These are phyloP conservation scores for Pelobates cultripes DNA, from an alignment of 2,797 vertebrate species.

Conservation along the genomic window DNA sequence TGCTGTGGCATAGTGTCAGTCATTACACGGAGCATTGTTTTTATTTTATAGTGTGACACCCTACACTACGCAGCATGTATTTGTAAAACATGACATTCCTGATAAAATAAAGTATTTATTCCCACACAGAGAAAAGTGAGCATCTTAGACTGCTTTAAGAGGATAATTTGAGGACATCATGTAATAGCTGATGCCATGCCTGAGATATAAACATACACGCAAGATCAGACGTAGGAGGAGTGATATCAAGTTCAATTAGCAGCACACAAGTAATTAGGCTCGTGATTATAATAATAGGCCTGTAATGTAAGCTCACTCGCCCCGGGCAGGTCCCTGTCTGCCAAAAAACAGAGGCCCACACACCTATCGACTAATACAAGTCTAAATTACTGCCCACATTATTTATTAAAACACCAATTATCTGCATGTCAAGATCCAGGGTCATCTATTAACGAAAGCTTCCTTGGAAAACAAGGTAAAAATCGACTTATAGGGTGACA, in stretches of 20 bases:
- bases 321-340: constrained; percentile 14
- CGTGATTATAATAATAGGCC: constrained; percentile 40
- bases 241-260: constrained; percentile 50
- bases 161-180: constrained; percentile 16
- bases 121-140: constrained; percentile 1
- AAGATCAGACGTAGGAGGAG: constrained; percentile 13
- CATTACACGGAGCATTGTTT: too few species aligned
- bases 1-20: too few species aligned
- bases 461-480: not conserved
- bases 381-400: constrained; percentile 14
- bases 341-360: constrained; percentile 35
- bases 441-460: not conserved
- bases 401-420: constrained; percentile 10
- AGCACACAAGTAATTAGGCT: constrained; percentile 44
- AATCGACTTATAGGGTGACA: too few species aligned
- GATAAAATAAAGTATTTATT: too few species aligned
- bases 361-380: constrained; percentile 1
- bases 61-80: too few species aligned
- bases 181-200: constrained; percentile 20
- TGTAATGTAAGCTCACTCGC: constrained; percentile 32
- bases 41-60: too few species aligned
- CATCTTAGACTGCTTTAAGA: constrained; percentile 29
- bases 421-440: not conserved
- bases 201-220: constrained; percentile 14
- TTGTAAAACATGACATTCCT: too few species aligned